Percentiles rank a stretch among this genome's conserved stretches.
These are phyloP conservation scores for Ligdia adustata DNA, from an alignment of 2,888 invertebrate species.

Conservation along the genomic window DNA sequence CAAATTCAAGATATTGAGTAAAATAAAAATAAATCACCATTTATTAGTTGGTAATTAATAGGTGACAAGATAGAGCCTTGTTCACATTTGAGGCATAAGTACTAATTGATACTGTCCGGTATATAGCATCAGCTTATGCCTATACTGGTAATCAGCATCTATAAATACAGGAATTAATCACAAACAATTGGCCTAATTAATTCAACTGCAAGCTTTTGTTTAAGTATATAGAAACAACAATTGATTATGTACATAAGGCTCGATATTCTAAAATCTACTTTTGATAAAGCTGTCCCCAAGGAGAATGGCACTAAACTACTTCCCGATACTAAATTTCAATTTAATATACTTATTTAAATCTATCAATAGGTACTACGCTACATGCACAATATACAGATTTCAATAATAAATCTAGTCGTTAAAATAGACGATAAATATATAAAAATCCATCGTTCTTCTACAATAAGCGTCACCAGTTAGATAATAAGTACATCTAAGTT, in stretches of 20 bases:
- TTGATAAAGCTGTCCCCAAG: conserved; percentile 88
- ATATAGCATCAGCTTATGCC: too few relatives aligned
- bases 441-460: conserved; percentile 77
- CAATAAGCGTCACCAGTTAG: conserved; percentile 80
- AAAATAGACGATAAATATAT: conserved; percentile 71
- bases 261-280: conserved; percentile 67
- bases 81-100: too few relatives aligned
- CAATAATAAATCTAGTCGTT: conserved; percentile 52
- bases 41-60: too few relatives aligned
- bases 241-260: conserved; percentile 62
- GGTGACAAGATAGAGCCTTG: too few relatives aligned
- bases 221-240: conserved; percentile 50
- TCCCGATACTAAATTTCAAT: conserved; percentile 42
- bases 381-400: conserved; percentile 77
- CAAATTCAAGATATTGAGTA: too few relatives aligned
- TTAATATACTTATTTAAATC: conserved; percentile 44
- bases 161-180: conserved; percentile 19
- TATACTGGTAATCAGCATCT: too few relatives aligned
- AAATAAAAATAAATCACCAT: too few relatives aligned
- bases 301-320: conserved; percentile 66
- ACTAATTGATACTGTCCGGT: too few relatives aligned
- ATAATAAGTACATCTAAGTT: conserved; percentile 50
- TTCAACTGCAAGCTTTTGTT: conserved; percentile 50
- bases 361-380: conserved; percentile 58
- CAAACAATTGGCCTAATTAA: conserved; percentile 37